These are phyloP conservation scores for Lepidonotus clava DNA, from an alignment of 2,888 invertebrate genomes.

Conservation along the genomic window DNA sequence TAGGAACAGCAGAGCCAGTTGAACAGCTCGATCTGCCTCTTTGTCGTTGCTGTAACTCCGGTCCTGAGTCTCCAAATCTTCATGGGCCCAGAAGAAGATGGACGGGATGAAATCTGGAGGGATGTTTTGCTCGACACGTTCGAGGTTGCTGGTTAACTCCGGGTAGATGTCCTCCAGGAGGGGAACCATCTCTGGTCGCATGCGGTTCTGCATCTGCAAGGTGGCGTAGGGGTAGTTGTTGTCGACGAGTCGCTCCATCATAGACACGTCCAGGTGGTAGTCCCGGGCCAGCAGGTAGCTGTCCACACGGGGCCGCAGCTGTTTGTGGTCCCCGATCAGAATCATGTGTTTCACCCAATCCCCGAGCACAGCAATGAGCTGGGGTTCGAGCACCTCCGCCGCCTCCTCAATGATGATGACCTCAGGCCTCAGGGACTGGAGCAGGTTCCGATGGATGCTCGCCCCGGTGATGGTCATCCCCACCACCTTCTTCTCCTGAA, in stretches of 20 bases:
- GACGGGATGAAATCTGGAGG: conserved; percentile 49
- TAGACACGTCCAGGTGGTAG: conserved; percentile 61
- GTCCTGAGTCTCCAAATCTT: conserved; percentile 54
- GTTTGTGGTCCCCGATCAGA: conserved; percentile 63
- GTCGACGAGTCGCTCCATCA: conserved; percentile 63
- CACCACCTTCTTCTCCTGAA: conserved; percentile 44
- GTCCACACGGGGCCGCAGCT: conserved; percentile 61
- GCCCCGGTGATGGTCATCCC: conserved; percentile 65
- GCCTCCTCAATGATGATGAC: conserved; percentile 63
- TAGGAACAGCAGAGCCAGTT: conserved; percentile 59
- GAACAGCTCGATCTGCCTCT: conserved; percentile 61
- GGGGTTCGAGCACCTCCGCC: conserved; percentile 62
- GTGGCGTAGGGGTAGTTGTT: conserved; percentile 56
- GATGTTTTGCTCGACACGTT: conserved; percentile 49
- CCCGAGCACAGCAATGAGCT: conserved; percentile 59
- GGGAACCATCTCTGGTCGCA: conserved; percentile 61
- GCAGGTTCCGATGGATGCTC: conserved; percentile 56
- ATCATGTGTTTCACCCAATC: conserved; percentile 60
- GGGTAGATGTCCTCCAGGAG: conserved; percentile 62
- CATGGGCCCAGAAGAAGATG: conserved; percentile 63
- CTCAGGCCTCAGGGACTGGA: conserved; percentile 53
- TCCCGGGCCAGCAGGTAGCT: conserved; percentile 54
- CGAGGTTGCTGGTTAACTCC: conserved; percentile 55
- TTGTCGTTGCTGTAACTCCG: conserved; percentile 58
- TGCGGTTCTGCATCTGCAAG: conserved; percentile 60